These are phyloP conservation scores for Gryon sp. DNA, from an alignment of 1,140 invertebrate genomes.

Conservation along the genomic window DNA sequence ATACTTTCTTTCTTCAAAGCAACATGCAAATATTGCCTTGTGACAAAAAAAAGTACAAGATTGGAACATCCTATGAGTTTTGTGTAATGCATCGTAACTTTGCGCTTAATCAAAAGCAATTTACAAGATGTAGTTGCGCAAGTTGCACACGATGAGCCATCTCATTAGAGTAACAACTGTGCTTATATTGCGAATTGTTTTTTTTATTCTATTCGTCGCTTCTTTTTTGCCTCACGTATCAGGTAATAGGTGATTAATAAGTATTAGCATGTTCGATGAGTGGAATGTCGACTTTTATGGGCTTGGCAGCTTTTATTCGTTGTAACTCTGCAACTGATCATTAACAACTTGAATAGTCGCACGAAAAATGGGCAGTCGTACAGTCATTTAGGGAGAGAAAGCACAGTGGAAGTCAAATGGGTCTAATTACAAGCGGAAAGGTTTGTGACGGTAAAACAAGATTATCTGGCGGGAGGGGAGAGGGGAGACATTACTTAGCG, in stretches of 20 bases:
- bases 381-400: background rate
- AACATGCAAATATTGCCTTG: too few species aligned
- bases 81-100: too few species aligned
- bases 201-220: too few species aligned
- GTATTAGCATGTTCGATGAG: conserved; percentile 61
- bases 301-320: background rate
- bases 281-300: background rate
- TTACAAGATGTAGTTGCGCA: too few species aligned
- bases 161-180: too few species aligned
- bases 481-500: conserved; percentile 42
- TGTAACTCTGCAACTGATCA: conserved; percentile 18
- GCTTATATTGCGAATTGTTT: too few species aligned
- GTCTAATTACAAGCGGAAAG: conserved; percentile 49
- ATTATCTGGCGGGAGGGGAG: too few species aligned
- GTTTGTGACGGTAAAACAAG: conserved; percentile 46
- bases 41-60: too few species aligned
- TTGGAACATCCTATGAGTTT: too few species aligned
- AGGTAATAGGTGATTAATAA: conserved; percentile 68
- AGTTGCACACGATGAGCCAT: too few species aligned
- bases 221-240: conserved; percentile 48
- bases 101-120: too few species aligned
- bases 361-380: conserved; percentile 8
- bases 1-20: too few species aligned
- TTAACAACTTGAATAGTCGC: conserved; percentile 25
- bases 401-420: conserved; percentile 44